These are phyloP conservation scores for Hippocampus kuda DNA, from an alignment of 2,797 vertebrate species.

Conservation along the genomic window DNA sequence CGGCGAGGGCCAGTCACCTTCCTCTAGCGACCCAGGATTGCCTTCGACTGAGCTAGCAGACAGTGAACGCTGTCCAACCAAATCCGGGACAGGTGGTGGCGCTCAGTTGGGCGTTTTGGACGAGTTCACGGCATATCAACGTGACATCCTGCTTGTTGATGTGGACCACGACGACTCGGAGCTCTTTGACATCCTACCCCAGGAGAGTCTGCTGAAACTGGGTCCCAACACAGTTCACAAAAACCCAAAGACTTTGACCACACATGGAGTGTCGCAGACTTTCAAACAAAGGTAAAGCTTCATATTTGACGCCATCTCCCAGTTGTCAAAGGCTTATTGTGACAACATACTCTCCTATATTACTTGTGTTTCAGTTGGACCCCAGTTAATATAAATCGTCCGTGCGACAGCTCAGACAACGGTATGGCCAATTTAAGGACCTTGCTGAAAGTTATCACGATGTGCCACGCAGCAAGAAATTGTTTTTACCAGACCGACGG, in stretches of 20 bases:
- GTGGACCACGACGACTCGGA: constrained; percentile 86
- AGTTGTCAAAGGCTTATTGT: background rate
- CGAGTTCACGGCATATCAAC: constrained; percentile 76
- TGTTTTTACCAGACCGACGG: background rate
- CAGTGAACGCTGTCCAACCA: background rate
- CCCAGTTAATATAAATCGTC: constrained; percentile 6
- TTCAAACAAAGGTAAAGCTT: constrained; percentile 28
- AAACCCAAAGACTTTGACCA: constrained; percentile 17
- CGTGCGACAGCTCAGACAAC: constrained; percentile 7
- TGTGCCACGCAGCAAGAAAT: background rate
- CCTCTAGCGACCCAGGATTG: background rate
- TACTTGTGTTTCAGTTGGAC: constrained; percentile 38
- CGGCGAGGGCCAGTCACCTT: background rate
- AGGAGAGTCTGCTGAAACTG: constrained; percentile 39
- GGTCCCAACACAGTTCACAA: constrained; percentile 27
- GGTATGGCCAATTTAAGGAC: constrained; percentile 25
- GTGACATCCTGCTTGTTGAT: constrained; percentile 84
- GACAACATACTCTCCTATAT: background rate
- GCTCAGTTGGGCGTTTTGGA: constrained; percentile 47
- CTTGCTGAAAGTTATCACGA: background rate
- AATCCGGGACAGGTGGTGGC: constrained; percentile 7
- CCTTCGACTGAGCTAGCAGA: background rate
- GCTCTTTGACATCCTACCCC: constrained; percentile 69
- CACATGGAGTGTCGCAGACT: background rate
- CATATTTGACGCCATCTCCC: background rate